Evolutionary conservation across 2,797 vertebrate genomes (phyloP).

Genomic region (Aplochiton taeniatus): DNA sequence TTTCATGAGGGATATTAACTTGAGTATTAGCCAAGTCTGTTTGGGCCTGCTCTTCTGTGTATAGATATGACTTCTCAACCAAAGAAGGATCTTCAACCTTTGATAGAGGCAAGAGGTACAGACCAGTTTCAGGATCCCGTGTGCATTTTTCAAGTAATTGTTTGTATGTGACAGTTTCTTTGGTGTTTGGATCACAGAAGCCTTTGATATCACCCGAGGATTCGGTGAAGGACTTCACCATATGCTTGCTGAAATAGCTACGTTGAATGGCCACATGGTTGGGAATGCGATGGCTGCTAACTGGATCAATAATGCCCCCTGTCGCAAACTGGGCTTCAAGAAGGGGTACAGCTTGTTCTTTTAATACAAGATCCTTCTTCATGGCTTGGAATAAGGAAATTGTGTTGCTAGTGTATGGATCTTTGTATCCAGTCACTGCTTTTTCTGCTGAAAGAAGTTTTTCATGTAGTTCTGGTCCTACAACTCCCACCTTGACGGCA

Average conservation of each 20-base stretch:
- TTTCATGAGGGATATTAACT: slow-evolving; percentile 84
- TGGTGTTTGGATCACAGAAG: slow-evolving; percentile 86
- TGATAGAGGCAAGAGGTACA: slow-evolving; percentile 81
- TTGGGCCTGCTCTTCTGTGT: slow-evolving; percentile 85
- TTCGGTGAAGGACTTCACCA: slow-evolving; percentile 75
- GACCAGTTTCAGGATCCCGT: slow-evolving; percentile 80
- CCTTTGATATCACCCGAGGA: slow-evolving; percentile 78
- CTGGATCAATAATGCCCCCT: slow-evolving; percentile 89
- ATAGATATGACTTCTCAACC: slow-evolving; percentile 81
- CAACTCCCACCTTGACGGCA: slow-evolving; percentile 86
- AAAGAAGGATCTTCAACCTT: slow-evolving; percentile 75
- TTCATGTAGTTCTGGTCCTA: slow-evolving; percentile 93
- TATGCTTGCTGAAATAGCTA: slow-evolving; percentile 80
- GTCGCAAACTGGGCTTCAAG: slow-evolving; percentile 91
- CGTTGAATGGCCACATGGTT: slow-evolving; percentile 83
- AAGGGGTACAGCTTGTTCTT: slow-evolving; percentile 86
- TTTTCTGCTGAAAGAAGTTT: slow-evolving; percentile 92
- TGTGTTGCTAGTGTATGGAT: slow-evolving; percentile 88
- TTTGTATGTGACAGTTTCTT: slow-evolving; percentile 81
- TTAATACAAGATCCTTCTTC: slow-evolving; percentile 87
- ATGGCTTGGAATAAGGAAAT: slow-evolving; percentile 96
- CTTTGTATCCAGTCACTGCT: slow-evolving; percentile 91
- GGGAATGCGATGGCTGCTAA: slow-evolving; percentile 88
- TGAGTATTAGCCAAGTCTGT: slow-evolving; percentile 82
- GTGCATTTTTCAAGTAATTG: slow-evolving; percentile 81